These are phyloP conservation scores for Hylaeus volcanicus DNA, from an alignment of 1,140 invertebrate species.

Conservation along the genomic window DNA sequence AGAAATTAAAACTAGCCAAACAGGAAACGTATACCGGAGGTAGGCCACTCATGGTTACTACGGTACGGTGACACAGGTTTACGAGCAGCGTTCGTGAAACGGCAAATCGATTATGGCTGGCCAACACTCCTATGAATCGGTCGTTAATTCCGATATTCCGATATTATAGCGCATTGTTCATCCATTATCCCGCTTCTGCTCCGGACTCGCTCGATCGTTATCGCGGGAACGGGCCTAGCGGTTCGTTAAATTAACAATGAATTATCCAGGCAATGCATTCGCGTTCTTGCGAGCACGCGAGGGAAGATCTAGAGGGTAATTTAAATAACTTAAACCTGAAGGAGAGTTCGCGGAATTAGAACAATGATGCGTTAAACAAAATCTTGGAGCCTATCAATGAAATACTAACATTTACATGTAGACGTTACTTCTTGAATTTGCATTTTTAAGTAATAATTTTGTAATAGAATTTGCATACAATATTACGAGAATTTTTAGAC, in stretches of 20 bases:
- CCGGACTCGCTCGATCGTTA: background rate
- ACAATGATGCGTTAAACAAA: too few relatives aligned
- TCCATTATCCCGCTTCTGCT: background rate
- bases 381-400: too few relatives aligned
- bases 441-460: too few relatives aligned
- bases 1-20: too few relatives aligned
- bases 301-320: background rate
- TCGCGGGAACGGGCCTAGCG: constrained; percentile 3
- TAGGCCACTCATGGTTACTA: background rate
- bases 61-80: constrained; percentile 10
- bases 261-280: background rate
- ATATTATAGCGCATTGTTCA: constrained; percentile 18
- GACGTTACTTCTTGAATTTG: too few relatives aligned
- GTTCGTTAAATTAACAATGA: constrained; percentile 21
- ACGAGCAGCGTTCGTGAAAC: constrained; percentile 8
- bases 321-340: background rate
- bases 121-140: constrained; percentile 10
- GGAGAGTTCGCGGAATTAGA: too few relatives aligned
- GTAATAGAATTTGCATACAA: too few relatives aligned
- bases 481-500: too few relatives aligned
- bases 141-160: constrained; percentile 23
- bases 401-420: too few relatives aligned
- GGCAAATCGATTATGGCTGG: constrained; percentile 23
- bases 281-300: background rate
- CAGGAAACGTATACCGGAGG: background rate